Evolutionary conservation across 2,113 vertebrate species (phyloP).

Genomic region (Vicugna pacos): DNA sequence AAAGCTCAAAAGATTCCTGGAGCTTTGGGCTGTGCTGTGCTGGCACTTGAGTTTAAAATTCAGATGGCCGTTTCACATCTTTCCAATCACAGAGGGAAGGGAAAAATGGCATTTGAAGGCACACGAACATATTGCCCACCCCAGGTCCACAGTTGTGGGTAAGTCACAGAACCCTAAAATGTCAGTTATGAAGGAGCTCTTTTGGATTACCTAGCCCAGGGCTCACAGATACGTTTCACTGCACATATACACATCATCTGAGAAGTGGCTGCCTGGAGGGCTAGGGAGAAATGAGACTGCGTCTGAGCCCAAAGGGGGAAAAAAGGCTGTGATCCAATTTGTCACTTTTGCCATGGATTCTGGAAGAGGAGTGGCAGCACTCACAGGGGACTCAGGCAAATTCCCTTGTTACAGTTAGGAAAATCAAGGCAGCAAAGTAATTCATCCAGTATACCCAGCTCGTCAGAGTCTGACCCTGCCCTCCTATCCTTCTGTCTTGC

Average conservation of each 20-base stretch:
- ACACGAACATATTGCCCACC: rapidly evolving
- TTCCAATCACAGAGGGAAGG: neutral
- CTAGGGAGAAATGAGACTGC: neutral
- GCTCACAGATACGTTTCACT: neutral
- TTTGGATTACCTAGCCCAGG: neutral
- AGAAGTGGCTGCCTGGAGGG: neutral
- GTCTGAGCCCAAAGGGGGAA: neutral
- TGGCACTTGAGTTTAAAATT: neutral
- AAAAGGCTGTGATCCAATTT: neutral
- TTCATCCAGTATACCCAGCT: neutral
- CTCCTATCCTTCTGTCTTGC: no score
- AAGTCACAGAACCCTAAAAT: neutral
- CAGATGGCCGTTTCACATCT: neutral
- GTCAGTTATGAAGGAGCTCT: neutral
- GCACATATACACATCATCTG: neutral
- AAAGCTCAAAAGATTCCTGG: neutral
- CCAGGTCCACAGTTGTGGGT: neutral
- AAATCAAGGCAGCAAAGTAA: neutral
- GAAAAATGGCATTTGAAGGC: neutral
- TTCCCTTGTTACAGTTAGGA: neutral
- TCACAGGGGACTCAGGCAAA: neutral
- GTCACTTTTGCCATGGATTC: neutral
- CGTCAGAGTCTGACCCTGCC: neutral
- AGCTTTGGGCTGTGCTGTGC: neutral
- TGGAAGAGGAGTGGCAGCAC: neutral